A percentile compares a stretch with the other conserved stretches of the same genome.
These are phyloP conservation scores for Bubo bubo DNA, from an alignment of 2,113 vertebrate species.

Conservation along the genomic window DNA sequence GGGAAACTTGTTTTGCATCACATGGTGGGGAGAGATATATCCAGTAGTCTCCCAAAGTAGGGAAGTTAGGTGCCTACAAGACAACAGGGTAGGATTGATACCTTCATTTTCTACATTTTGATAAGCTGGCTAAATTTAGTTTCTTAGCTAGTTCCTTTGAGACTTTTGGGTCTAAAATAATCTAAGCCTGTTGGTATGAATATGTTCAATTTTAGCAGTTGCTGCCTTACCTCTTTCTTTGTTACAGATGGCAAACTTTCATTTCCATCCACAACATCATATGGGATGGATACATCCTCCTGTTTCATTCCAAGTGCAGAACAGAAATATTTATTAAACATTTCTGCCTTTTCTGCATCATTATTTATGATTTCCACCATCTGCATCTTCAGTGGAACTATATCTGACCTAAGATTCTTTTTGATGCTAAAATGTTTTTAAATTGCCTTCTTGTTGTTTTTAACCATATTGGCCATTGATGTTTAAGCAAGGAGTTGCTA, in stretches of 20 bases:
- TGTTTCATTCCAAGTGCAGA: constrained; percentile 45
- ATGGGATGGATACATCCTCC: constrained; percentile 64
- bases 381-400: constrained; percentile 48
- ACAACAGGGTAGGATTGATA: background rate
- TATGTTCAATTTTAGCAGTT: constrained; percentile 11
- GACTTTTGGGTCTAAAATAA: constrained; percentile 17
- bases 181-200: background rate
- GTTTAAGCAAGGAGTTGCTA: background rate
- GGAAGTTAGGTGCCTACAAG: background rate
- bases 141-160: background rate
- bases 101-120: background rate
- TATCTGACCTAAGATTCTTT: constrained; percentile 58
- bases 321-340: constrained; percentile 71
- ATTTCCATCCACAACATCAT: constrained; percentile 65
- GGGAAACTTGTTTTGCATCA: background rate
- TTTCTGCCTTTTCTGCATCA: constrained; percentile 46
- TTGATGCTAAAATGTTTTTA: constrained; percentile 52
- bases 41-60: background rate
- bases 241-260: constrained; percentile 71
- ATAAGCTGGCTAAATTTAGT: background rate
- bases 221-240: constrained; percentile 67
- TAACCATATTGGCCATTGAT: constrained; percentile 57
- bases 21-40: background rate
- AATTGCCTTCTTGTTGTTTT: constrained; percentile 33
- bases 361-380: constrained; percentile 66